These are phyloP conservation scores for Nycteola revayana DNA, from an alignment of 2,888 invertebrate genomes.

Conservation along the genomic window DNA sequence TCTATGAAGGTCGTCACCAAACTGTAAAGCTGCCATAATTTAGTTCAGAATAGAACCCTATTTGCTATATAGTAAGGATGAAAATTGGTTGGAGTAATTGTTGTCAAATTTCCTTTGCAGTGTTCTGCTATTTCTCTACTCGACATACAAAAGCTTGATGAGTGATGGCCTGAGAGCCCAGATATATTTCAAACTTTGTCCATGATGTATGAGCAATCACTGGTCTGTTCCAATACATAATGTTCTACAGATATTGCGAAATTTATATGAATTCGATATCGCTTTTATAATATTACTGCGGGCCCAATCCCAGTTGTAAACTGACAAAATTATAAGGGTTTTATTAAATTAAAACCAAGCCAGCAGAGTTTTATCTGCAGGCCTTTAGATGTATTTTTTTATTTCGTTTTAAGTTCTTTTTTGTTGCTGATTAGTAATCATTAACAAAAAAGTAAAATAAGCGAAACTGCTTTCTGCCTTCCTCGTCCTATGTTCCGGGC, in stretches of 20 bases:
- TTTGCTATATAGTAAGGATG: conserved; percentile 6
- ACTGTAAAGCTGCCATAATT: conserved; percentile 12
- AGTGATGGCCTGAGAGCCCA: conserved; percentile 19
- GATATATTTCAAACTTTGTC: conserved; percentile 21
- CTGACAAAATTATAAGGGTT: too few species aligned
- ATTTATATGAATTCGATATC: conserved; percentile 7
- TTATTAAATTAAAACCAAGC: too few species aligned
- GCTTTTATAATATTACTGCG: too few species aligned
- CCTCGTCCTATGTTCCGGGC: too few species aligned
- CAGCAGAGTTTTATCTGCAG: too few species aligned
- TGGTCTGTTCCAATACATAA: conserved; percentile 3
- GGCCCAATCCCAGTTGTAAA: too few species aligned
- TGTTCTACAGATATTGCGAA: not conserved
- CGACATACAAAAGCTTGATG: conserved; percentile 17
- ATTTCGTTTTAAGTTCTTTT: too few species aligned
- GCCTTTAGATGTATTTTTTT: too few species aligned
- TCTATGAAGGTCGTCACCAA: conserved; percentile 15
- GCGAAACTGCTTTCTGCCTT: too few species aligned
- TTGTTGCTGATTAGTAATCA: too few species aligned
- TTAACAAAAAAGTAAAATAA: too few species aligned
- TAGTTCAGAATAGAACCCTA: conserved; percentile 15
- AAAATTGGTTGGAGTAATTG: conserved; percentile 16
- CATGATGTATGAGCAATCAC: conserved; percentile 10
- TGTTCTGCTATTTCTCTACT: conserved; percentile 31
- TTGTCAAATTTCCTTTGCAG: conserved; percentile 31